Conservation (phyloP, 2,113 vertebrate genomes). For the Callipepla californica region DNA sequence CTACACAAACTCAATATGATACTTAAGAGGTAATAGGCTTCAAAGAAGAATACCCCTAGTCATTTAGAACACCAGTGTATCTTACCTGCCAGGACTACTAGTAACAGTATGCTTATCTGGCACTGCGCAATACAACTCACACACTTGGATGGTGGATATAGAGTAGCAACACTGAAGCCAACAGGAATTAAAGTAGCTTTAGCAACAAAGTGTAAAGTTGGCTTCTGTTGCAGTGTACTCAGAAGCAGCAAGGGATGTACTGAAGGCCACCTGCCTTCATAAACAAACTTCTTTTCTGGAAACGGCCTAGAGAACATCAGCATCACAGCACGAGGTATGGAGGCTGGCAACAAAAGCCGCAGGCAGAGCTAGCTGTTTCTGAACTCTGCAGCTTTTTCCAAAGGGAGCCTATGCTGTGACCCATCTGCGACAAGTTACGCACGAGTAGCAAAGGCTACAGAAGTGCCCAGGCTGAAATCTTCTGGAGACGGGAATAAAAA, state of each 20-base stretch:
- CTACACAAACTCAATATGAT: background rate
- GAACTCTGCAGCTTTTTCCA: background rate
- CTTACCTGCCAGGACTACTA: background rate
- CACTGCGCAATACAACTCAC: accelerated
- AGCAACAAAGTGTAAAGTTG: background rate
- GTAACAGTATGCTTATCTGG: background rate
- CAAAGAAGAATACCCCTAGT: background rate
- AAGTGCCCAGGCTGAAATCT: background rate
- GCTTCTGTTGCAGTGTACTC: background rate
- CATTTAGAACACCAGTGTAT: background rate
- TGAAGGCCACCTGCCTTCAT: background rate
- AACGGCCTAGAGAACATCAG: background rate
- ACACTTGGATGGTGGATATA: background rate
- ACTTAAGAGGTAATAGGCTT: background rate
- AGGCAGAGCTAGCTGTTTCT: background rate
- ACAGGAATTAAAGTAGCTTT: background rate
- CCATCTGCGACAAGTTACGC: background rate
- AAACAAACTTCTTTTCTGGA: background rate
- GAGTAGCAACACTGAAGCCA: background rate
- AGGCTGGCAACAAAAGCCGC: background rate
- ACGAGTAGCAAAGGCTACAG: background rate
- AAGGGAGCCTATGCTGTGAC: background rate
- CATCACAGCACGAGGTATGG: accelerated
- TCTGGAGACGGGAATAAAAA: background rate
- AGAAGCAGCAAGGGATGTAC: background rate